A percentile compares a stretch with the other conserved stretches of the same genome.
These are phyloP conservation scores for Drosophila bifasciata DNA, from an alignment of 1,140 invertebrate genomes.

Conservation along the genomic window DNA sequence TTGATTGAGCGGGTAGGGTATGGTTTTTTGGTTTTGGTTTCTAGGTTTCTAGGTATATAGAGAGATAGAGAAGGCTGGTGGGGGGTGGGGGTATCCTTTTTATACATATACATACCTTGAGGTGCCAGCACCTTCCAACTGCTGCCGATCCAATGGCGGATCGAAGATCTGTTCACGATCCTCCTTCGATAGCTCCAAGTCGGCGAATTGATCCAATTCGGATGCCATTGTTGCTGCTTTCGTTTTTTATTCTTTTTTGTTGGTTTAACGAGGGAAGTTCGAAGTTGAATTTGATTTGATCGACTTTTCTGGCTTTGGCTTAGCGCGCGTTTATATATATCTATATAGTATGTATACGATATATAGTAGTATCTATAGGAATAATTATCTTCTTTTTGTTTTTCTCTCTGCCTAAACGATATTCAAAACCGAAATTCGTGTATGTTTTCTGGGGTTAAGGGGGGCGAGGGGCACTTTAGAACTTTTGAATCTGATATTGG, in stretches of 20 bases:
- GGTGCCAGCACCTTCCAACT: constrained; percentile 84
- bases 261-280: constrained; percentile 3
- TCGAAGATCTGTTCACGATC: constrained; percentile 84
- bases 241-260: constrained; percentile 12
- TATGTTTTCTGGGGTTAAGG: background rate
- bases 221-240: constrained; percentile 73
- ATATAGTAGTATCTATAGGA: background rate
- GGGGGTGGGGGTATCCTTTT: constrained; percentile 7
- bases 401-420: too few species aligned
- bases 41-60: too few species aligned
- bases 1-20: background rate
- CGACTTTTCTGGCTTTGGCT: background rate
- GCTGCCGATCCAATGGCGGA: constrained; percentile 83
- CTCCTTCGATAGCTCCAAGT: constrained; percentile 84
- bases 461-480: constrained; percentile 36
- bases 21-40: constrained; percentile 4
- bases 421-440: constrained; percentile 20
- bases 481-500: constrained; percentile 8
- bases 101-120: constrained; percentile 80
- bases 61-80: constrained; percentile 13
- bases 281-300: background rate
- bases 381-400: too few species aligned
- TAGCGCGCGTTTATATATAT: constrained; percentile 20
- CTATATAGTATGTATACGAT: constrained; percentile 9
- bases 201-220: constrained; percentile 84